Conservation (phyloP, 53 echinoderm and acorn worm species). For the Holothuria scabra region DNA sequence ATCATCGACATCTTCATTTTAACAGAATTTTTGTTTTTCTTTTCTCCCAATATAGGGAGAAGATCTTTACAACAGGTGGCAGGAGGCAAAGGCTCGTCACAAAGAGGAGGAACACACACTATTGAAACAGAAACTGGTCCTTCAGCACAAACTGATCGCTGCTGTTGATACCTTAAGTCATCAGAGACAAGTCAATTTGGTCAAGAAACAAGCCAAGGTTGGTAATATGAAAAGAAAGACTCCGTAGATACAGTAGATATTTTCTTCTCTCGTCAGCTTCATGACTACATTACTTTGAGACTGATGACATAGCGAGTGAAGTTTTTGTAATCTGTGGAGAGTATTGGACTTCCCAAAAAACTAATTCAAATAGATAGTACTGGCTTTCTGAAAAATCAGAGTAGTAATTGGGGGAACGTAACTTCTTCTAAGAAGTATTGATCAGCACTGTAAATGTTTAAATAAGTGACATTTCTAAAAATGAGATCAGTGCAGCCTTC, state of each 20-base stretch:
- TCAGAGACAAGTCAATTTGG: conserved; percentile 62
- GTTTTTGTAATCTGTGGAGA: too few relatives aligned
- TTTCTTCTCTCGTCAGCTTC: neutral
- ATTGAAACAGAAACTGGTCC: conserved; percentile 77
- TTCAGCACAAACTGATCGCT: conserved; percentile 84
- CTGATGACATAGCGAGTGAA: too few relatives aligned
- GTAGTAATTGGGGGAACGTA: neutral
- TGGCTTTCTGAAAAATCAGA: neutral
- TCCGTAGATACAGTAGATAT: neutral
- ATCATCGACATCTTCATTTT: too few relatives aligned
- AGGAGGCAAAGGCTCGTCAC: conserved; percentile 76
- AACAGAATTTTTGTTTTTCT: too few relatives aligned
- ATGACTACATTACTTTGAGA: too few relatives aligned
- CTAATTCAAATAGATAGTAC: neutral
- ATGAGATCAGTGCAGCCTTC: too few relatives aligned
- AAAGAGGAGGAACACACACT: conserved; percentile 67
- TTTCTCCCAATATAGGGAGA: conserved; percentile 56
- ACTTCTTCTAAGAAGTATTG: too few relatives aligned
- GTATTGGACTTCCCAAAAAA: too few relatives aligned
- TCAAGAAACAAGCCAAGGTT: conserved; percentile 73
- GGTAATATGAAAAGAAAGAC: conserved; percentile 9
- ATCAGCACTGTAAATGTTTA: too few relatives aligned
- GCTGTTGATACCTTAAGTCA: conserved; percentile 77
- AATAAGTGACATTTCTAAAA: too few relatives aligned
- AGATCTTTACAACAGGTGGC: conserved; percentile 84